Percentiles rank a stretch among this genome's conserved stretches.
These are phyloP conservation scores for Botia kubotai DNA, from an alignment of 2,797 vertebrate species.

Conservation along the genomic window DNA sequence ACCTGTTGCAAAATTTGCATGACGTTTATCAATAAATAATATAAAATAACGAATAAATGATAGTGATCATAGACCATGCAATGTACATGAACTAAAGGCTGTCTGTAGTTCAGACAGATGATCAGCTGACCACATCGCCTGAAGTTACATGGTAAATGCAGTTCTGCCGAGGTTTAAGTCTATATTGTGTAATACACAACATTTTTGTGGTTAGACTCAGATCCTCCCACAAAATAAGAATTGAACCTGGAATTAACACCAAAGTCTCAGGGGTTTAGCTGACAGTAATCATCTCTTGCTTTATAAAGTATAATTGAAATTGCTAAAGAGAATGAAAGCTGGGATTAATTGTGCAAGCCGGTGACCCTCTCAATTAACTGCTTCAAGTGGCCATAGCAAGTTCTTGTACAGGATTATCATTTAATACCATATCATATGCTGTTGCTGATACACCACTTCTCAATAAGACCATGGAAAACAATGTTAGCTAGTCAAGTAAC, in stretches of 20 bases:
- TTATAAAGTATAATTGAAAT: conserved; percentile 7
- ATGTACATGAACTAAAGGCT: neutral
- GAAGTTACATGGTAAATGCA: neutral
- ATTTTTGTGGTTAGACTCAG: neutral
- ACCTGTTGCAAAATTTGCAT: no score
- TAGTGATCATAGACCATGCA: no score
- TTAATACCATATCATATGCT: conserved; percentile 35
- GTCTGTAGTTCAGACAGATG: neutral
- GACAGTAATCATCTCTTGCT: neutral
- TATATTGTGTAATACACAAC: neutral
- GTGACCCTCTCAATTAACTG: conserved; percentile 6
- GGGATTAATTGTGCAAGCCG: conserved; percentile 1
- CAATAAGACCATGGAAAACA: conserved; percentile 52
- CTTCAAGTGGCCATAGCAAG: neutral
- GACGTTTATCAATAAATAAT: no score
- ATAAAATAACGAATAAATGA: no score
- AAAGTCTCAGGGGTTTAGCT: neutral
- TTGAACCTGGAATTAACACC: neutral
- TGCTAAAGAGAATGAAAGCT: conserved; percentile 1
- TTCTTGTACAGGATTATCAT: conserved; percentile 23
- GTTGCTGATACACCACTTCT: conserved; percentile 44
- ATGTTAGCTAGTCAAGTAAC: conserved; percentile 55
- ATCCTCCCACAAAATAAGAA: neutral
- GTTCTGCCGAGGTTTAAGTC: neutral
- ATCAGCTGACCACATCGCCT: neutral